These are phyloP conservation scores for Triplophysa yarkandensis DNA, from an alignment of 2,797 vertebrate genomes.

Conservation along the genomic window DNA sequence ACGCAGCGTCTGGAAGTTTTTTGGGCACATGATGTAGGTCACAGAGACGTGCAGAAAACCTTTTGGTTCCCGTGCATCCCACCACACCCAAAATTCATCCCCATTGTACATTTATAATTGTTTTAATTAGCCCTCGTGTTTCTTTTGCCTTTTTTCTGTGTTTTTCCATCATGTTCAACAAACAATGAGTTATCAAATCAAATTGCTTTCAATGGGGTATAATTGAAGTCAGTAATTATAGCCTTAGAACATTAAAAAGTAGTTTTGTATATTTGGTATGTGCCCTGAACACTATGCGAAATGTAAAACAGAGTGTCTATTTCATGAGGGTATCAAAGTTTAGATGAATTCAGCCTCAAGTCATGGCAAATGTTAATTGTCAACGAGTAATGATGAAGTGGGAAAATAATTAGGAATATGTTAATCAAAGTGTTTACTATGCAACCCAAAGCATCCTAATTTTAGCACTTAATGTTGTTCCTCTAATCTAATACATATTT, in stretches of 20 bases:
- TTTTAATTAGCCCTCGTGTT: constrained; percentile 56
- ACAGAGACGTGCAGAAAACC: constrained; percentile 10
- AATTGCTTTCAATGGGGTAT: constrained; percentile 60
- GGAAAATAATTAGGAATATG: constrained; percentile 61
- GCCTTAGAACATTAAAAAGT: constrained; percentile 62
- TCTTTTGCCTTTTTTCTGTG: constrained; percentile 42
- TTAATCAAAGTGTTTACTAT: constrained; percentile 52
- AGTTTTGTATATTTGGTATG: constrained; percentile 56
- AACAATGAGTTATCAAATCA: constrained; percentile 58
- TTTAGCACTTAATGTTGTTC: constrained; percentile 26
- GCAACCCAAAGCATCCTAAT: constrained; percentile 39
- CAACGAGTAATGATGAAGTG: constrained; percentile 59
- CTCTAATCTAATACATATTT: constrained; percentile 22
- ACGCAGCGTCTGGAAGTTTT: constrained; percentile 26
- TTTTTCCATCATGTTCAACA: constrained; percentile 57
- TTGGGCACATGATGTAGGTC: constrained; percentile 40
- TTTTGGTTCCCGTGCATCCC: constrained; percentile 34
- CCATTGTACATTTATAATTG: constrained; percentile 52
- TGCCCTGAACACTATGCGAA: constrained; percentile 53
- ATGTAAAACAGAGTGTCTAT: constrained; percentile 49
- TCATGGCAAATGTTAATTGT: constrained; percentile 62
- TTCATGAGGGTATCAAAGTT: constrained; percentile 57
- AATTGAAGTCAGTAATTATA: constrained; percentile 62
- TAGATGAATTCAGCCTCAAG: constrained; percentile 61
- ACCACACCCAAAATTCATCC: constrained; percentile 44